Evolutionary conservation across 2,888 invertebrate species (phyloP).

Genomic region (Tachina lurida): DNA sequence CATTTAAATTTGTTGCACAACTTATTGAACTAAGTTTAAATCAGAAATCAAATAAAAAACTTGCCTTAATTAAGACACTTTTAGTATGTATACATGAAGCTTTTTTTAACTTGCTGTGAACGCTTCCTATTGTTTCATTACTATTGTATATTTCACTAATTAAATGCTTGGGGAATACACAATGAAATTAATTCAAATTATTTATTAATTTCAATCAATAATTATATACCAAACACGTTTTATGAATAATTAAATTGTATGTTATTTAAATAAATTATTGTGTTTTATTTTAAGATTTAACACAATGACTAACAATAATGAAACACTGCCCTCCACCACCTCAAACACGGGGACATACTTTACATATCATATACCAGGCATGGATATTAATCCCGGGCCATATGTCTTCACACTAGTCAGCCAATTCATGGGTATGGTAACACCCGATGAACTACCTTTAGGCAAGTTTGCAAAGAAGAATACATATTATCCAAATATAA

Average conservation of each 20-base stretch:
- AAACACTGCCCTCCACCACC: conserved; percentile 78
- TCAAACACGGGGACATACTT: conserved; percentile 78
- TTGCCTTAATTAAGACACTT: too few relatives aligned
- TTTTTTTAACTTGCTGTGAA: not conserved
- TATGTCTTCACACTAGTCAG: conserved; percentile 82
- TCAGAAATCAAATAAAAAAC: too few relatives aligned
- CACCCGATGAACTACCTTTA: conserved; percentile 82
- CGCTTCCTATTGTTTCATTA: conserved; percentile 33
- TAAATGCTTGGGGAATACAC: conserved; percentile 20
- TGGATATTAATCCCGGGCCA: conserved; percentile 81
- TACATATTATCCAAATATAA: not conserved
- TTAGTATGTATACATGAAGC: not conserved
- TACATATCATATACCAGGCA: conserved; percentile 82
- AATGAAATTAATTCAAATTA: conserved; percentile 30
- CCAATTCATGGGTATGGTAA: conserved; percentile 83
- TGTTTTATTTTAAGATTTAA: conserved; percentile 36
- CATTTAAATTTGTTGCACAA: too few relatives aligned
- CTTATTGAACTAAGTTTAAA: too few relatives aligned
- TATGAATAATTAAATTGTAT: conserved; percentile 25
- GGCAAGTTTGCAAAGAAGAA: conserved; percentile 76
- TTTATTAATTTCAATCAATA: conserved; percentile 14
- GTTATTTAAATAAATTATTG: not conserved
- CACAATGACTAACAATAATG: conserved; percentile 74
- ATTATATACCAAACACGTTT: not conserved
- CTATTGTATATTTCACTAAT: conserved; percentile 36